A percentile compares a stretch with the other conserved stretches of the same genome.
These are phyloP conservation scores for Macrotus californicus DNA, from an alignment of 2,113 vertebrate genomes.

Conservation along the genomic window DNA sequence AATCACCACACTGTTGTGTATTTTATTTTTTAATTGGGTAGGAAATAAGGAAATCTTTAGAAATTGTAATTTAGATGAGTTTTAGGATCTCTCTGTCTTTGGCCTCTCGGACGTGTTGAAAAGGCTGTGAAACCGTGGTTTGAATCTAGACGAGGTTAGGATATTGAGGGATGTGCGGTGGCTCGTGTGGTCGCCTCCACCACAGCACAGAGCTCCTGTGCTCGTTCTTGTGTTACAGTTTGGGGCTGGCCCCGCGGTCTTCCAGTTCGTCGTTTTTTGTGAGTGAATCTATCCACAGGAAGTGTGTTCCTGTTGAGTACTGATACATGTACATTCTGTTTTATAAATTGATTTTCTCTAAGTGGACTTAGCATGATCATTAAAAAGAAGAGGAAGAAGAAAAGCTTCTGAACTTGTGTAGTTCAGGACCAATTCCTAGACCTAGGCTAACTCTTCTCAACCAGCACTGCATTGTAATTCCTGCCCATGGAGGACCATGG, in stretches of 20 bases:
- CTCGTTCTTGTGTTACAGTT: background rate
- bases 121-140: background rate
- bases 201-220: background rate
- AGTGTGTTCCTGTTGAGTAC: background rate
- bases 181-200: background rate
- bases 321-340: background rate
- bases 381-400: background rate
- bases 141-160: background rate
- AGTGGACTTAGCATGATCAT: background rate
- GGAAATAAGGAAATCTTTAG: background rate
- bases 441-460: background rate
- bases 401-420: background rate
- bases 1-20: conserved; percentile 44
- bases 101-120: background rate
- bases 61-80: background rate
- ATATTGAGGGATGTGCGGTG: background rate
- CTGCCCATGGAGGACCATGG: background rate
- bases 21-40: conserved; percentile 12
- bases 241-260: background rate
- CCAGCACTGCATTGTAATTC: background rate
- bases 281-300: background rate
- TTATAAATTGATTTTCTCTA: background rate
- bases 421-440: background rate
- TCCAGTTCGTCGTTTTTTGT: background rate
- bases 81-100: conserved; percentile 26